Conservation (phyloP, 2,797 vertebrate genomes). For the Poecilia gillii region DNA sequence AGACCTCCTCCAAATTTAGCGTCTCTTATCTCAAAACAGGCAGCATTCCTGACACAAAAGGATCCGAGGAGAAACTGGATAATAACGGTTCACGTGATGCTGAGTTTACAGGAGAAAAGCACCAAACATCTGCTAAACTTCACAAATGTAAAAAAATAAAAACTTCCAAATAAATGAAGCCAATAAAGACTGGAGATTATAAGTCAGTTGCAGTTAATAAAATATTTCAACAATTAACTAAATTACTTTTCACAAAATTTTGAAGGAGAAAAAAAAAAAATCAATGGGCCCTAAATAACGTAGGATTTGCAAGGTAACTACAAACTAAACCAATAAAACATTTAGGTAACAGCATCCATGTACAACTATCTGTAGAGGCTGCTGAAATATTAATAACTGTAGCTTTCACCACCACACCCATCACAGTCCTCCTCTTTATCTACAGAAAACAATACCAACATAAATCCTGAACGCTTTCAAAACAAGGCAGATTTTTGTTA, state of each 20-base stretch:
- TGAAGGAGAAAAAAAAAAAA: not conserved
- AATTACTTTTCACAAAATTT: not conserved
- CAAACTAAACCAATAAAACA: not conserved
- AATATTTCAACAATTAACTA: not conserved
- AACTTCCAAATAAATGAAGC: not conserved
- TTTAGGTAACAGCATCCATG: not conserved
- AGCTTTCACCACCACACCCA: slow-evolving; percentile 15
- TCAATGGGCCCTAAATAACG: not conserved
- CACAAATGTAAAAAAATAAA: not conserved
- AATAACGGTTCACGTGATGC: not conserved
- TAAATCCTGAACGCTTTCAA: slow-evolving; percentile 11
- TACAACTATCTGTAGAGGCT: not conserved
- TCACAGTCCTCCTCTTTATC: slow-evolving; percentile 5
- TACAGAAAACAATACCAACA: not conserved
- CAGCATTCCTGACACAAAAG: not conserved
- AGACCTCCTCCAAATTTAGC: slow-evolving; percentile 8
- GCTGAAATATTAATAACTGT: slow-evolving; percentile 11
- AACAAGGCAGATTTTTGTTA: slow-evolving; percentile 5
- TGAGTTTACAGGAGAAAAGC: not conserved
- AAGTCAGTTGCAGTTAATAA: not conserved
- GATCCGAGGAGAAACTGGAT: not conserved
- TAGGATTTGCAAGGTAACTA: not conserved
- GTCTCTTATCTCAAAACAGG: not conserved
- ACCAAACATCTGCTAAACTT: not conserved
- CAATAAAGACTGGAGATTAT: not conserved